Evolutionary conservation across 2,888 invertebrate species (phyloP), one percentile per base, ranked within the genome.

Genomic region (Nineta flava): DNA sequence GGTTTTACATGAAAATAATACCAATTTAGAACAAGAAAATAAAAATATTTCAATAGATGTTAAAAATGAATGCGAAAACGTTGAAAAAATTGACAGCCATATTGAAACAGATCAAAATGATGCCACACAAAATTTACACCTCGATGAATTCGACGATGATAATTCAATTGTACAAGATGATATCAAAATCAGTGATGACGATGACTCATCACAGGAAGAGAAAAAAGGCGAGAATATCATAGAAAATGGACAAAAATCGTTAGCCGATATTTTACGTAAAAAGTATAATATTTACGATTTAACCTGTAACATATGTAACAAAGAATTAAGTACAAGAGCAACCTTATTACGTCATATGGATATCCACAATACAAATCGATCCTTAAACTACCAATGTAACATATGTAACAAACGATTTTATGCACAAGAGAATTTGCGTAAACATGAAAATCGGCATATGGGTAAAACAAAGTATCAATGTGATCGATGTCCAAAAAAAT

Each of bases 381-480:
- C n/a, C 1, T 38, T 38, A 15, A 38, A 38, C 5, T 38, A 38
- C 12, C 38, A 15, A 38, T 44, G 44, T 44, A 13, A 13, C 5
- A 21, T 44, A 21, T 44, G 44, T 21, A 44, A 44, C 9, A 44
- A 44, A 44, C 16, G 26, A 12, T 44, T 44, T 21, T 44, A 21
- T 5, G 44, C 19, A 5, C n/a, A 17, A 21, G 44, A 26, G 2
- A 44, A 44, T 10, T 21, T 44, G 9, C 19, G 21, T 9, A 44
- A 44, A 7, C 44, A 44, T 21, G 26, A 21, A 26, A 19, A 21
- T 44, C 44, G 44, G 2, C 44, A 44, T 21, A 44, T 21, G 26
- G 44, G 44, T 10, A 26, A 21, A 26, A 44, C 19, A n/a, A 44
- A 44, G 19, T 44, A 44, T 44, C 38, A 38, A n/a, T 38, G 38